Evolutionary conservation across 2,888 invertebrate genomes (phyloP).

Genomic region (Disparrhopalites patrizii): DNA sequence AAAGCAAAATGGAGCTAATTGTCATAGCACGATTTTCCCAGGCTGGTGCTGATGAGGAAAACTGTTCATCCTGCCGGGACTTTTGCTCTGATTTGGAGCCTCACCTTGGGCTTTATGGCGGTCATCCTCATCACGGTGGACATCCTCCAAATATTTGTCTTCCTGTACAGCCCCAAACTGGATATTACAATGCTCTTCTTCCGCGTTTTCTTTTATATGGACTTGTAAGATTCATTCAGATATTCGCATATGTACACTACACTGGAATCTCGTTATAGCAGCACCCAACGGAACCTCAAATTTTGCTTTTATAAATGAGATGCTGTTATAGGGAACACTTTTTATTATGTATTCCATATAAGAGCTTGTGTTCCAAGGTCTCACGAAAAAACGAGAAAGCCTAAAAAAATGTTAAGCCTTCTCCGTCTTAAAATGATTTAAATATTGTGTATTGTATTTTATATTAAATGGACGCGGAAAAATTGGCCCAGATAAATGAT

Average conservation of each 20-base stretch:
- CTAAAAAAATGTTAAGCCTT: no score
- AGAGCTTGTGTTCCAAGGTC: no score
- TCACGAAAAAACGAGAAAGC: no score
- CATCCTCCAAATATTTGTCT: no score
- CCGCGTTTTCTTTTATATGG: constrained; percentile 21
- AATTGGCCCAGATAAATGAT: neutral
- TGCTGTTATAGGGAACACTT: neutral
- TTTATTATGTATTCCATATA: neutral
- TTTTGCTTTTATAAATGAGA: no score
- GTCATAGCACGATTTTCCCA: constrained; percentile 8
- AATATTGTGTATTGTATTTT: no score
- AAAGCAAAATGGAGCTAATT: no score
- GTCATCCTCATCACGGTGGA: constrained; percentile 33
- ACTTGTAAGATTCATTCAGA: constrained; percentile 33
- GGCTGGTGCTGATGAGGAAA: constrained; percentile 35
- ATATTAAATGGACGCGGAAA: no score
- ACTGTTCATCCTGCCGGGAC: constrained; percentile 42
- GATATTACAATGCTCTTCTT: neutral
- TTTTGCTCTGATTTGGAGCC: constrained; percentile 42
- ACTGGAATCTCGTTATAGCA: no score
- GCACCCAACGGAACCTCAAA: no score
- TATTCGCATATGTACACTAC: no score
- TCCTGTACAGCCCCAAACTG: neutral
- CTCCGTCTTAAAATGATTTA: no score
- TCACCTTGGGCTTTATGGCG: constrained; percentile 32